These are phyloP conservation scores for Coregonus ussuriensis DNA, from an alignment of 2,797 vertebrate species.

Conservation along the genomic window DNA sequence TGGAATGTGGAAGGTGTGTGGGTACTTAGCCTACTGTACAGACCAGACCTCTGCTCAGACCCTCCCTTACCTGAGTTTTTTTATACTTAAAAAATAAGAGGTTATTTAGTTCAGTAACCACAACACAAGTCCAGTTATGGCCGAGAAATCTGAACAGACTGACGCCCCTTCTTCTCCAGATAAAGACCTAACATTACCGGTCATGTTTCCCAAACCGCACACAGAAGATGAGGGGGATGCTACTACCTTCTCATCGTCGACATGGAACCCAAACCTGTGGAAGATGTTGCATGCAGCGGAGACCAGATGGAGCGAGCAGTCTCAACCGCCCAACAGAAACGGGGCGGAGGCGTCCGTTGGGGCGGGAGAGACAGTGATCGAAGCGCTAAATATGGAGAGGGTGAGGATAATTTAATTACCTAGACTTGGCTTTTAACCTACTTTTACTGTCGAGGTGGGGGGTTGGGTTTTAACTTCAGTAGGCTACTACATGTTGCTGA, in stretches of 20 bases:
- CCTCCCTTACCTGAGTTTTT: not conserved
- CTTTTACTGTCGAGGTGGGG: no score
- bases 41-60: not conserved
- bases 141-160: constrained; percentile 35
- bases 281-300: constrained; percentile 65
- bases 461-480: no score
- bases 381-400: constrained; percentile 60
- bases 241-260: constrained; percentile 1
- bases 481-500: no score
- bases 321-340: constrained; percentile 22
- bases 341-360: constrained; percentile 5
- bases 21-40: not conserved
- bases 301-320: constrained; percentile 38
- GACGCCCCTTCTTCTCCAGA: constrained; percentile 1
- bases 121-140: constrained; percentile 32
- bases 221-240: constrained; percentile 8
- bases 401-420: constrained; percentile 42
- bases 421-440: no score
- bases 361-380: constrained; percentile 24
- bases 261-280: constrained; percentile 51
- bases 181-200: constrained; percentile 12
- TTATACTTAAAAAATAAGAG: no score
- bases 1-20: not conserved
- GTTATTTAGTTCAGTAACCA: not conserved
- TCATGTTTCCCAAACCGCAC: constrained; percentile 24